A percentile compares a stretch with the other conserved stretches of the same genome.
Conservation (phyloP, 2,113 vertebrate species). For the Nesoenas mayeri region DNA sequence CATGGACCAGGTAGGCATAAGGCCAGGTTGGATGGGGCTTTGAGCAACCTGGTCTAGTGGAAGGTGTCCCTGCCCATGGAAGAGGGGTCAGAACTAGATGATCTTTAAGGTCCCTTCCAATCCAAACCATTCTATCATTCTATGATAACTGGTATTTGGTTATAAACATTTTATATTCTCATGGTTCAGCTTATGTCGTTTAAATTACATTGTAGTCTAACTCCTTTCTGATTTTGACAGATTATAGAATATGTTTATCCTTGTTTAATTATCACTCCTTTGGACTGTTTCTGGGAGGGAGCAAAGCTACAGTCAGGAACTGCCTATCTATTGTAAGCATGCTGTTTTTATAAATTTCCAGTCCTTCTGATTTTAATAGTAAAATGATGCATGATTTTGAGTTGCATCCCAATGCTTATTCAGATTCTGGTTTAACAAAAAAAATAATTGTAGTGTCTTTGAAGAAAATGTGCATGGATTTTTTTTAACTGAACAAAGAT, state of each 20-base stretch:
- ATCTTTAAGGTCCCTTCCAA: too few species aligned
- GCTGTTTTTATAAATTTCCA: neutral
- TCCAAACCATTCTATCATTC: too few species aligned
- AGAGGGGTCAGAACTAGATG: too few species aligned
- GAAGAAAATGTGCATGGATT: neutral
- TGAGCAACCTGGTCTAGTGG: too few species aligned
- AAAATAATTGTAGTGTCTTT: neutral
- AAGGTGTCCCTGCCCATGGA: too few species aligned
- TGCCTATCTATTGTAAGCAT: conserved; percentile 92
- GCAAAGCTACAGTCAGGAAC: conserved; percentile 95
- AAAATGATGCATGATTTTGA: neutral
- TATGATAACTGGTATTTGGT: neutral
- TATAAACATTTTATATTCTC: neutral
- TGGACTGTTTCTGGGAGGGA: conserved; percentile 99
- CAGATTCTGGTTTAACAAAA: neutral
- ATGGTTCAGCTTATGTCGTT: neutral
- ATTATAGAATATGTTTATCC: conserved; percentile 96
- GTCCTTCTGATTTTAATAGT: neutral
- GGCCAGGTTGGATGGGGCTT: too few species aligned
- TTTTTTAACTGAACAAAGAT: conserved; percentile 10
- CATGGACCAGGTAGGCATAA: conserved; percentile 85
- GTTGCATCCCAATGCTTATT: conserved; percentile 12
- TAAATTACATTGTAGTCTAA: neutral
- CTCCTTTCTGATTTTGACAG: conserved; percentile 74
- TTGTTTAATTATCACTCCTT: conserved; percentile 96